Base-by-base conservation (phyloP, 2,888 invertebrate genomes). In the Panzeria rudis region DNA sequence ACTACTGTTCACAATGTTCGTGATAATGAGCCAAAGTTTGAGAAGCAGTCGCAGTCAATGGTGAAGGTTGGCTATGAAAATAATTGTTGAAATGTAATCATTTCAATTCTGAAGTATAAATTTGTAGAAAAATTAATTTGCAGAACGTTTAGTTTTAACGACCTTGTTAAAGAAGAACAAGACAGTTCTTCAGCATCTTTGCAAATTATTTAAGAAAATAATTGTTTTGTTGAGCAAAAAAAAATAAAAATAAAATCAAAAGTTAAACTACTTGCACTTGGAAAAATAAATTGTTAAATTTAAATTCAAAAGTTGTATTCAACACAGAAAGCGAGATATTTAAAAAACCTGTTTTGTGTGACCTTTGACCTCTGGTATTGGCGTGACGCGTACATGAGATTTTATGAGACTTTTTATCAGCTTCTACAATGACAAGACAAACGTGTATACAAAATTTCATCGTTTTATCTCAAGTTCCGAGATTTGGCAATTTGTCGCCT, bases 1-100 rank as follows among this genome's bases (percentile, higher is more conserved):
- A 80, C 66, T 35, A 66, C 35, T 69, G 9, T 38, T 41, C 20
- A 41, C 71, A 25, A 17, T 72, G 29, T 38, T 47, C 25, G 41
- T 68, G 83, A 75, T 73, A 68, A 79, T 81, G 82, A 79, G 79
- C 47, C 38, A 15, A 44, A 47, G 44, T 35, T 35, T 62, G 47
- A 29, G 13, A 52, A 59, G 7, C 17, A 29, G 25, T 38, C 38
- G 11, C 15, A 54, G 38, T 38, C 72, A 52, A n/a, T 23, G 54
- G 25, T 32, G 47, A 75, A 80, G 32, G 50, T 52, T 54, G 75
- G 52, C 11, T 41, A 23, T 38, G 17, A 68, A n/a, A 41, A 54
- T 68, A 66, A 62, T 52, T 23, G 15, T n/a, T 44, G 11, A 41
- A 75, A 76, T 62, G 41, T 69, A 82, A 76, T 68, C 61, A 62